phyloP scores from a whole-genome alignment of 2,113 vertebrate species.

The Nettapus auritus region DNA sequence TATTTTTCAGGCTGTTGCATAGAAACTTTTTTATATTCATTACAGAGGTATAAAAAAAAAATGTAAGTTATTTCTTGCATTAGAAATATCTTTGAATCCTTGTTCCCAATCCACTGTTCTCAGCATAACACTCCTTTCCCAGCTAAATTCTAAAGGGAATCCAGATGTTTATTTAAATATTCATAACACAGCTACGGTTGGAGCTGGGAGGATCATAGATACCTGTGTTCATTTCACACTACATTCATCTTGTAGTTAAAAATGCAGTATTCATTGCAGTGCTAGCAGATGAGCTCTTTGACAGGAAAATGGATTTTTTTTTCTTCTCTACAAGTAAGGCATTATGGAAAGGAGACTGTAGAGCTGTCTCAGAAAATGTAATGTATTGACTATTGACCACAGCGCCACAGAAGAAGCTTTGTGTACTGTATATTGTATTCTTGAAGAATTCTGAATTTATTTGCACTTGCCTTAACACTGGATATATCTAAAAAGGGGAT shows the following conservation, averaged over 20 bases:
- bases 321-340: not conserved
- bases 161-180: constrained; percentile 69
- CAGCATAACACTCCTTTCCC: not conserved
- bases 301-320: constrained; percentile 20
- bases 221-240: constrained; percentile 54
- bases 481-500: not conserved
- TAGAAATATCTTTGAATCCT: not conserved
- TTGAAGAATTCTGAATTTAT: constrained; percentile 53
- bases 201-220: constrained; percentile 44
- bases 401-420: constrained; percentile 57
- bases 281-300: constrained; percentile 59
- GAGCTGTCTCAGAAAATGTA: constrained; percentile 36
- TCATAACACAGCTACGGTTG: constrained; percentile 36
- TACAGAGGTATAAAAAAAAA: not conserved
- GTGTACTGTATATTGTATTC: constrained; percentile 52
- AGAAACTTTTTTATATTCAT: not conserved
- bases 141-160: constrained; percentile 54
- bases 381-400: constrained; percentile 56
- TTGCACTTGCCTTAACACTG: constrained; percentile 12
- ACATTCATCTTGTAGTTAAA: constrained; percentile 45
- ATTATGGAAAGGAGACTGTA: constrained; percentile 34
- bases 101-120: constrained; percentile 5
- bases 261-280: constrained; percentile 37
- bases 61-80: not conserved
- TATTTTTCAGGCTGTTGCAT: not conserved